Evolutionary conservation across 2,888 invertebrate genomes (phyloP).

Genomic region (Andrena bicolor): DNA sequence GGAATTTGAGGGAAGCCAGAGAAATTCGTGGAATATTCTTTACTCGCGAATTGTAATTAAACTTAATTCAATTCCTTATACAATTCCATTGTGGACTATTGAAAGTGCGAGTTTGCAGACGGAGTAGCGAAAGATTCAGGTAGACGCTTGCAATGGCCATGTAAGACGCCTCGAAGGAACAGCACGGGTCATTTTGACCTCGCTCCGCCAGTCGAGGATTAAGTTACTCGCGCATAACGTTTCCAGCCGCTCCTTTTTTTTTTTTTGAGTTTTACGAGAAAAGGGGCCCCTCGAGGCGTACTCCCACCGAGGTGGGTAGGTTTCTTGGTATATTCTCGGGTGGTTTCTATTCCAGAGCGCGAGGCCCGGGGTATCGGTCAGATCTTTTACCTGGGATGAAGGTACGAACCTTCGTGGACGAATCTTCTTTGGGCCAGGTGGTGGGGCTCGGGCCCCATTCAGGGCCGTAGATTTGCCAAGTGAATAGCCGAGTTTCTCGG

Average conservation of each 20-base stretch:
- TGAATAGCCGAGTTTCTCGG: slow-evolving; percentile 44
- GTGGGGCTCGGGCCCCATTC: slow-evolving; percentile 50
- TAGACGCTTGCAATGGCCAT: slow-evolving; percentile 4
- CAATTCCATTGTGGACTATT: neutral
- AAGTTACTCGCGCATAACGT: slow-evolving; percentile 35
- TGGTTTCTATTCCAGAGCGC: slow-evolving; percentile 19
- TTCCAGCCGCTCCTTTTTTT: slow-evolving; percentile 4
- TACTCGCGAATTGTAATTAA: neutral
- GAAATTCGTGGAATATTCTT: neutral
- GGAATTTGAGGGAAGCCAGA: neutral
- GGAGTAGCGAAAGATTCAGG: neutral
- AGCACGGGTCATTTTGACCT: slow-evolving; percentile 34
- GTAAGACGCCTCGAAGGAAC: slow-evolving; percentile 25
- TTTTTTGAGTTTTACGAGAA: neutral
- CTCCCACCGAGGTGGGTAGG: neutral
- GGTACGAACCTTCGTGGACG: slow-evolving; percentile 15
- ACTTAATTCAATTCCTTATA: neutral
- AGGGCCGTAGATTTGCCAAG: slow-evolving; percentile 59
- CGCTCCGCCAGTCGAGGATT: slow-evolving; percentile 11
- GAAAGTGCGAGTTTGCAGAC: neutral
- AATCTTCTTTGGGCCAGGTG: slow-evolving; percentile 30
- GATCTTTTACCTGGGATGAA: slow-evolving; percentile 54
- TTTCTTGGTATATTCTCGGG: slow-evolving; percentile 8
- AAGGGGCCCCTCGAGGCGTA: slow-evolving; percentile 5
- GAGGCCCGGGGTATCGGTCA: slow-evolving; percentile 4